A percentile compares a stretch with the other conserved stretches of the same genome.
Evolutionary conservation across 2,113 vertebrate genomes (phyloP).

Genomic region (Asarcornis scutulata): DNA sequence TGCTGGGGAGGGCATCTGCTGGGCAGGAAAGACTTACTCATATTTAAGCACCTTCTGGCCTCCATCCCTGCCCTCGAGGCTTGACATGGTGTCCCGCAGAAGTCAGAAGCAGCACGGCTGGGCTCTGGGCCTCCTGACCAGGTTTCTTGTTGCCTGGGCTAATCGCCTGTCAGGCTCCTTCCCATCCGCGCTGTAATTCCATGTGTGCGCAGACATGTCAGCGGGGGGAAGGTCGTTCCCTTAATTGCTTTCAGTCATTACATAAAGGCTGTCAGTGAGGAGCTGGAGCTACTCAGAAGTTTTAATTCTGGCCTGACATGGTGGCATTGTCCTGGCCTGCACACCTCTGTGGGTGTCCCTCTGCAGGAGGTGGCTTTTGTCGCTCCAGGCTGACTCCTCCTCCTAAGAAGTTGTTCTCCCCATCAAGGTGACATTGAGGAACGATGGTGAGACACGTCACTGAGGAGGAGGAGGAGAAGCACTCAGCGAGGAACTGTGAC

Average conservation of each 20-base stretch:
- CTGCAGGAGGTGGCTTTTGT: constrained; percentile 47
- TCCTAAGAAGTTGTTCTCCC: not conserved
- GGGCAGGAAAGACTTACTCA: not conserved
- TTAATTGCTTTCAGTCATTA: not conserved
- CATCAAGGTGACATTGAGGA: constrained; percentile 38
- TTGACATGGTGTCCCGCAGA: not conserved
- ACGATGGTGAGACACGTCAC: not conserved
- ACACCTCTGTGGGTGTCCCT: constrained; percentile 3
- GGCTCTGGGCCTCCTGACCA: not conserved
- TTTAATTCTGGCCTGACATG: not conserved
- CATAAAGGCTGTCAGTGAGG: not conserved
- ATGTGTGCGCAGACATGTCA: not conserved
- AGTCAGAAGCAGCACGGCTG: not conserved
- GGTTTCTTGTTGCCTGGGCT: not conserved
- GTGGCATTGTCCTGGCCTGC: constrained; percentile 7
- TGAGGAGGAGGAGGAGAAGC: not conserved
- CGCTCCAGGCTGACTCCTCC: not conserved
- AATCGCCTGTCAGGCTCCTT: not conserved
- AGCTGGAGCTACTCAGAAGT: not conserved
- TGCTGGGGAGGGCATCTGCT: not conserved
- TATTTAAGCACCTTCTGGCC: not conserved
- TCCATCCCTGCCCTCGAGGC: not conserved
- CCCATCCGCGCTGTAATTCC: not conserved
- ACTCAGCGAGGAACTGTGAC: not conserved
- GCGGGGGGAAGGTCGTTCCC: not conserved